Evolutionary conservation across 2,888 invertebrate species (phyloP), one percentile per base, ranked within the genome.

Genomic region (Entomobrya multifasciata): DNA sequence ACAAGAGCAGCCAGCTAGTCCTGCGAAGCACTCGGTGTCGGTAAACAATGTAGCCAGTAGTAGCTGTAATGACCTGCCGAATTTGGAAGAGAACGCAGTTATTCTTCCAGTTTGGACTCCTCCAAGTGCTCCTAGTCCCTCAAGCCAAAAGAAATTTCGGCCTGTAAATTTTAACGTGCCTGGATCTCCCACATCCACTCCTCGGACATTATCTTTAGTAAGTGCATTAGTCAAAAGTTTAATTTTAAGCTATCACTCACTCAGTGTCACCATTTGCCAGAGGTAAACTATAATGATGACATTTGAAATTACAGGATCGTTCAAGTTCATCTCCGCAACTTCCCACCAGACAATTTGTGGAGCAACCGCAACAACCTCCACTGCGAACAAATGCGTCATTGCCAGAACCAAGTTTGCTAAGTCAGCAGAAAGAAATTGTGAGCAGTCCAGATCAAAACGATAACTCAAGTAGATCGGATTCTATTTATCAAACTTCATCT

Each of bases 91-190:
- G 30, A 47, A 78, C 25, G 41, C 62, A 22, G 30, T 86, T 6
- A 85, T 95, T 83, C 94, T 94, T 67, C 95, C 96, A 22, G 94
- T 97, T 90, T 97, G 97, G 97, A 95, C 95, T 36, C 97, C 97
- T 13, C 94, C 94, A 91, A 94, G 94, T 92, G 95, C 95, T 70
- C 94, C 96, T 47, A 96, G 96, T 92, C 96, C 97, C 55, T 94
- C 94, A 78, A 93, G 94, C 36, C 95, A 95, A 90, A 94, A 96
- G 91, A 97, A 96, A 93, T 97, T 96, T 93, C 94, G 96, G 88
- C 96, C 97, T 5, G 95, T 97, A 70, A 95, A 93, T 91, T 96
- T 96, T 91, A 95, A 95, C 91, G 95, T 95, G 79, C 95, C 95
- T 70, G 93, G 94, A 79, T 92, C 95, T 80, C 93, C 95, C 70